These are phyloP conservation scores for Lycocorax pyrrhopterus DNA, from an alignment of 2,113 vertebrate species.

Conservation along the genomic window DNA sequence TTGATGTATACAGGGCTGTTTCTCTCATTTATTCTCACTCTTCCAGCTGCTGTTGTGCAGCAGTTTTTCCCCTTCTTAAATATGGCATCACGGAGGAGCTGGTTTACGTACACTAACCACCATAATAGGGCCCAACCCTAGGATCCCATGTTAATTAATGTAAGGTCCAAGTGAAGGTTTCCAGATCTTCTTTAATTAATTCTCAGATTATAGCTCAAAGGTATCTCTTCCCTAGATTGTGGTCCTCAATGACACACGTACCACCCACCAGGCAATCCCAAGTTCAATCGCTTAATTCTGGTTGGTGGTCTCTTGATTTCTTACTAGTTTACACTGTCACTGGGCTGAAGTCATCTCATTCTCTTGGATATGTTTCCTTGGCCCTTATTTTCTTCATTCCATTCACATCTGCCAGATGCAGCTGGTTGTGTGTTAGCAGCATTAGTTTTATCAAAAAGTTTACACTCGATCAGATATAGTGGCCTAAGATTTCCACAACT, in stretches of 20 bases:
- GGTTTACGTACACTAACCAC: not conserved
- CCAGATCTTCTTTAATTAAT: not conserved
- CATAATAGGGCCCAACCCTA: not conserved
- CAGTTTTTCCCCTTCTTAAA: not conserved
- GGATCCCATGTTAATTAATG: not conserved
- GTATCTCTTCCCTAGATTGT: rapidly evolving
- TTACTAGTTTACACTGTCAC: not conserved
- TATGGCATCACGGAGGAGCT: not conserved
- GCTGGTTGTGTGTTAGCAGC: not conserved
- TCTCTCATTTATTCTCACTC: not conserved
- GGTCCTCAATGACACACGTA: rapidly evolving
- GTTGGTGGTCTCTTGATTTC: not conserved
- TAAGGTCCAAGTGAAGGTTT: not conserved
- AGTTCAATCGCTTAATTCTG: not conserved
- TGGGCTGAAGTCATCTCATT: not conserved
- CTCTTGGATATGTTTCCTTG: not conserved
- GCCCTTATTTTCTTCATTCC: not conserved
- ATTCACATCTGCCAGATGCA: rapidly evolving
- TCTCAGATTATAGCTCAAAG: not conserved
- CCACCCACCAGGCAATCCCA: not conserved
- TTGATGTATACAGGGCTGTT: not conserved
- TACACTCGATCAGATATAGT: not conserved
- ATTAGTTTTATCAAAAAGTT: not conserved
- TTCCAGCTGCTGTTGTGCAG: not conserved
- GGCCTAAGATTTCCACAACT: not conserved